Percentiles rank a stretch among this genome's conserved stretches.
Evolutionary conservation across 1,140 invertebrate species (phyloP).

Genomic region (Aporrectodea caliginosa): DNA sequence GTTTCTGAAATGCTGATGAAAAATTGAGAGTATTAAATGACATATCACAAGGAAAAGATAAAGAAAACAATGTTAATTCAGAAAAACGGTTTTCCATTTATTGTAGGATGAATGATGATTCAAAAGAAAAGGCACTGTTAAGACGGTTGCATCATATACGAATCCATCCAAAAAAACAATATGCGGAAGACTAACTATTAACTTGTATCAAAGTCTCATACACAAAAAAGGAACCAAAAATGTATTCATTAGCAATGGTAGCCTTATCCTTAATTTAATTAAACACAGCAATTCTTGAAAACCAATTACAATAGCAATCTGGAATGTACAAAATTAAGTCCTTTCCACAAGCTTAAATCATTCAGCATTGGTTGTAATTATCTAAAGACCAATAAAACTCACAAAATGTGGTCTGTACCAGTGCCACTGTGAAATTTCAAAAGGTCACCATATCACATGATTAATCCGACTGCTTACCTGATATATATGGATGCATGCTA

Average conservation of each 20-base stretch:
- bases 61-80: neutral
- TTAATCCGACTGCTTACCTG: neutral
- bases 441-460: too few relatives aligned
- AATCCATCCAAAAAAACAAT: too few relatives aligned
- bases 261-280: too few relatives aligned
- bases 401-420: neutral
- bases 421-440: too few relatives aligned
- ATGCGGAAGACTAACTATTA: too few relatives aligned
- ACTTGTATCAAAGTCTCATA: too few relatives aligned
- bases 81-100: neutral
- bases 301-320: neutral
- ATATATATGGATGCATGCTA: neutral
- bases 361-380: neutral
- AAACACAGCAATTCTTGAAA: neutral
- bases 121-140: neutral
- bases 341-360: neutral
- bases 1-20: neutral
- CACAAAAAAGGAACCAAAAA: too few relatives aligned
- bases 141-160: too few relatives aligned
- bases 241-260: too few relatives aligned
- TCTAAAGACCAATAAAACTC: neutral
- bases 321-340: neutral
- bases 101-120: neutral
- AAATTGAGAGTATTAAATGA: neutral
- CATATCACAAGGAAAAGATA: neutral